Evolutionary conservation across 1,140 invertebrate species (phyloP), one percentile per base, ranked within the genome.

Genomic region (Pogonus chalceus): DNA sequence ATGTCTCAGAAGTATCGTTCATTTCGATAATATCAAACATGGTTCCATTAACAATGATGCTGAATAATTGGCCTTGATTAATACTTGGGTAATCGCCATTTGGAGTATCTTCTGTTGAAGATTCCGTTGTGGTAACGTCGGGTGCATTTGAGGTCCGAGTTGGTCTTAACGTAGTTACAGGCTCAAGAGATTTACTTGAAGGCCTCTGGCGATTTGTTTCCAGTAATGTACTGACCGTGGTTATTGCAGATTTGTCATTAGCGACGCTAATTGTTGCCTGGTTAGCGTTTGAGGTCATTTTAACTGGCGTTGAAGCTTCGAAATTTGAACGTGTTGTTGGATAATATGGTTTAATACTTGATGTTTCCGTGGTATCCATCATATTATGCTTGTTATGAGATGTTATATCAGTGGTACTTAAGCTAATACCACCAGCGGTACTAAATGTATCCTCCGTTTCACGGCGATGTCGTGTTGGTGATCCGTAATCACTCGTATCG

Each of bases 401-500:
- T n/a, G 37, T 49, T 37, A 51, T 46, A 48, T 53, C 47, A 18
- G 50, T 55, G 4, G 59, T 58, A 49, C 58, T 62, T 48, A 57
- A 57, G 9, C 61, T 61, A n/a, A n/a, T n/a, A 7, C 16, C 21
- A 2, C 61, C 56, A 16, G 51, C 35, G 12, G 66, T 61, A 47
- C 56, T 64, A 1, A 62, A 39, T 0, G 66, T 64, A 26, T 69
- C 60, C 49, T 68, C 66, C 10, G 71, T 72, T 57, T 72, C 71
- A 26, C 72, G 56, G 14, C 72, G 60, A 49, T 72, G 71, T 43
- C 72, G 58, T 22, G 71, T 74, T 7, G 68, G 63, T 24, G 62
- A 62, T 9, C 65, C 65, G 49, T 70, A 62, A 43, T 65, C 65
- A 10, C 54, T 56, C 0, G 54, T 61, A 49, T 66, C 64, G 20